These are phyloP conservation scores for Cyclophora punctaria DNA, from an alignment of 2,888 invertebrate species.

Conservation along the genomic window DNA sequence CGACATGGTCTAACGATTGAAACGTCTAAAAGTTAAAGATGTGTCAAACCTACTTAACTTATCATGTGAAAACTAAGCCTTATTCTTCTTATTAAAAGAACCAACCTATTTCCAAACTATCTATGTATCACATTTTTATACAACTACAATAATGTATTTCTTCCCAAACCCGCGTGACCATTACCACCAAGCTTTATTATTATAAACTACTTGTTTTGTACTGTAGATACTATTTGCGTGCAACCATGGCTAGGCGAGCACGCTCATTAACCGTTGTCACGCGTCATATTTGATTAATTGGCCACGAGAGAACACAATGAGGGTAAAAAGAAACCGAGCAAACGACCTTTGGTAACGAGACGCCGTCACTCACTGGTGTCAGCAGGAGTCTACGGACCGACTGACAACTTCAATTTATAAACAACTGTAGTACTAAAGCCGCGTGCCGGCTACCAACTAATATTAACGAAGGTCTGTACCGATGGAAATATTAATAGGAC, in stretches of 20 bases:
- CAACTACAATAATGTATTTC: too few relatives aligned
- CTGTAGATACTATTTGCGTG: conserved; percentile 31
- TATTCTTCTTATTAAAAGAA: too few relatives aligned
- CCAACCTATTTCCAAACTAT: too few relatives aligned
- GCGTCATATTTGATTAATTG: conserved; percentile 70
- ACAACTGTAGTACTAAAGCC: conserved; percentile 23
- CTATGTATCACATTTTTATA: too few relatives aligned
- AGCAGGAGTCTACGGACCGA: conserved; percentile 23
- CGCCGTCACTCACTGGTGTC: conserved; percentile 48
- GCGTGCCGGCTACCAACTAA: too few relatives aligned
- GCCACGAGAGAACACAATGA: conserved; percentile 38
- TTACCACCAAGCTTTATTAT: background rate
- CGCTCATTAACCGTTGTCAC: conserved; percentile 60
- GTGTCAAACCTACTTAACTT: too few relatives aligned
- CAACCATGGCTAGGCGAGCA: conserved; percentile 16
- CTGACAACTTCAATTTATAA: conserved; percentile 63
- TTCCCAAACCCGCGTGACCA: too few relatives aligned
- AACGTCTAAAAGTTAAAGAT: too few relatives aligned
- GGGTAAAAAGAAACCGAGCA: conserved; percentile 44
- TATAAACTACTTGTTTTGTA: conserved; percentile 4
- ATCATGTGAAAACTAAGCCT: too few relatives aligned
- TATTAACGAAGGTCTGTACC: too few relatives aligned
- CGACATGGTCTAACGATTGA: too few relatives aligned
- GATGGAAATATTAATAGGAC: too few relatives aligned
- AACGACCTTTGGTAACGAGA: conserved; percentile 67